A percentile compares a stretch with the other conserved stretches of the same genome.
Evolutionary conservation across 2,797 vertebrate genomes (phyloP).

Genomic region (Sphenopsis melanotis): DNA sequence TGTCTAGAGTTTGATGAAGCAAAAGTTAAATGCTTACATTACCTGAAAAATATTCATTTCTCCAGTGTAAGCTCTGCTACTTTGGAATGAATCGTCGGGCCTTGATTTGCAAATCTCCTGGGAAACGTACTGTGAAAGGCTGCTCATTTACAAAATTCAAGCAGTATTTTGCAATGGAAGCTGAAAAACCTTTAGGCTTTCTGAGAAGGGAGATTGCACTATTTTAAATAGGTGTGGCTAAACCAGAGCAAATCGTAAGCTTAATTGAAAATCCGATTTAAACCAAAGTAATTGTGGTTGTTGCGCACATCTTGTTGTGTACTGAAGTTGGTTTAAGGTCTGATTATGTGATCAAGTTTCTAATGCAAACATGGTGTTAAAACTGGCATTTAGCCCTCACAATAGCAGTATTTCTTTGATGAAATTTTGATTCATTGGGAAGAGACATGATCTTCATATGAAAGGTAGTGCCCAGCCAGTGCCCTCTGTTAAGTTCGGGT

Average conservation of each 20-base stretch:
- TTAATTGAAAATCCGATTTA: constrained; percentile 19
- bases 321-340: neutral
- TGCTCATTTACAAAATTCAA: constrained; percentile 40
- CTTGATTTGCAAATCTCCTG: constrained; percentile 51
- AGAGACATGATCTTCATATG: neutral
- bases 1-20: constrained; percentile 30
- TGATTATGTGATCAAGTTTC: neutral
- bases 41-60: constrained; percentile 49
- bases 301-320: neutral
- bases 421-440: neutral
- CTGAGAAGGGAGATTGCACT: neutral
- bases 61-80: constrained; percentile 13
- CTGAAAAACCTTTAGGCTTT: constrained; percentile 7
- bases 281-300: neutral
- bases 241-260: neutral
- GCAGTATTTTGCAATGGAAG: constrained; percentile 12
- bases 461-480: neutral
- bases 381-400: neutral
- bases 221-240: neutral
- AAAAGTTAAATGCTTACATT: constrained; percentile 56
- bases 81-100: constrained; percentile 23
- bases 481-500: neutral
- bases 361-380: neutral
- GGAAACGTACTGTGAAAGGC: constrained; percentile 34
- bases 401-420: neutral